Evolutionary conservation across 53 echinoderm and acorn worm genomes (phyloP).

Genomic region (Astropecten irregularis): DNA sequence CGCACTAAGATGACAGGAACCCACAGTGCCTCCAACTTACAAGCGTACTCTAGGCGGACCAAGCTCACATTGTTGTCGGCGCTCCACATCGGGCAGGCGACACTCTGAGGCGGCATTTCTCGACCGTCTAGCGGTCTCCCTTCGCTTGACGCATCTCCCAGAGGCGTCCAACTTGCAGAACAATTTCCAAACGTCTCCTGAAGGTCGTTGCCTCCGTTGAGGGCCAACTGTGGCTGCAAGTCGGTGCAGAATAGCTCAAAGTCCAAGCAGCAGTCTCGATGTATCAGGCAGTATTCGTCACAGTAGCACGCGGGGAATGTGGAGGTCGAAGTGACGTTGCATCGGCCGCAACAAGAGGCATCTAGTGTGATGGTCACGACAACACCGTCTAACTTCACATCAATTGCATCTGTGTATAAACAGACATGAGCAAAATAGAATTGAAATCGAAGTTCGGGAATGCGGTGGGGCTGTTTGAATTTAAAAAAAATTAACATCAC

Average conservation of each 20-base stretch:
- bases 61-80: not conserved
- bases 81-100: not conserved
- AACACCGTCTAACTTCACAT: not conserved
- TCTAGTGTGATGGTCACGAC: not conserved
- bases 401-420: not conserved
- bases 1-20: conserved; percentile 9
- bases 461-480: no score
- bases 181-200: not conserved
- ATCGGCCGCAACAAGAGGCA: conserved; percentile 6
- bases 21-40: conserved; percentile 9
- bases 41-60: not conserved
- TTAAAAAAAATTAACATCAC: no score
- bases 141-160: no score
- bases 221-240: not conserved
- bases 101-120: no score
- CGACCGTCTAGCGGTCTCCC: no score
- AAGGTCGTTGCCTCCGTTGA: not conserved
- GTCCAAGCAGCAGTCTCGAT: conserved; percentile 8
- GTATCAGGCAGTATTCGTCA: not conserved
- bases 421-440: not conserved
- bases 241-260: not conserved
- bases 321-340: not conserved
- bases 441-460: no score
- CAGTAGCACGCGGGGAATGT: not conserved
- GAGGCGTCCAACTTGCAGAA: not conserved